Conservation (phyloP, 2,113 vertebrate species). For the Hepsetus odoe region DNA sequence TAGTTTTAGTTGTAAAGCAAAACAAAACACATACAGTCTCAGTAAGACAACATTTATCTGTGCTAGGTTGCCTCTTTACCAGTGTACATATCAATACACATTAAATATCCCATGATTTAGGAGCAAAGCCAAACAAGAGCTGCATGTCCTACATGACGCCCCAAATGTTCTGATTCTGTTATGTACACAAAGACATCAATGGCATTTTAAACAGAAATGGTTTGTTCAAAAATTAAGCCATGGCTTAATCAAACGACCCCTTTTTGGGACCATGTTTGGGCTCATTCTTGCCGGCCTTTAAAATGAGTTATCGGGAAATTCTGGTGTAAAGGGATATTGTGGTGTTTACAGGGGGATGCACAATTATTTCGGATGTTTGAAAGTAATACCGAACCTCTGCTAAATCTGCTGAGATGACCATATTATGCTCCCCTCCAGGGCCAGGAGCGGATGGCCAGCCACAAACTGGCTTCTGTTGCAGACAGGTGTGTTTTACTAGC, state of each 20-base stretch:
- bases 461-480: slow-evolving; percentile 79
- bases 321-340: background rate
- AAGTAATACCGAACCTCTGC: slow-evolving; percentile 63
- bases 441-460: slow-evolving; percentile 69
- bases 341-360: background rate
- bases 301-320: background rate
- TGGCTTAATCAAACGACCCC: background rate
- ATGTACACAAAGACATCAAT: background rate
- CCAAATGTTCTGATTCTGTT: too few species aligned
- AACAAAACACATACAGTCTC: background rate
- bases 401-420: background rate
- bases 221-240: background rate
- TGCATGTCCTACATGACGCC: background rate
- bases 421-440: background rate
- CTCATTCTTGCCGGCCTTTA: background rate
- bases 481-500: slow-evolving; percentile 74
- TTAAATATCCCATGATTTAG: background rate
- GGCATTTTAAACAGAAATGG: background rate
- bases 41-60: background rate
- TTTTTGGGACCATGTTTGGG: too few species aligned
- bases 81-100: background rate
- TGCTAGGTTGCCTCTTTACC: background rate
- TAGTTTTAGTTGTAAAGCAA: slow-evolving; percentile 8
- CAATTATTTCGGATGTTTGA: slow-evolving; percentile 58
- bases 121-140: background rate